Evolutionary conservation across 2,113 vertebrate species (phyloP).

Genomic region (Coreoperca whiteheadi): DNA sequence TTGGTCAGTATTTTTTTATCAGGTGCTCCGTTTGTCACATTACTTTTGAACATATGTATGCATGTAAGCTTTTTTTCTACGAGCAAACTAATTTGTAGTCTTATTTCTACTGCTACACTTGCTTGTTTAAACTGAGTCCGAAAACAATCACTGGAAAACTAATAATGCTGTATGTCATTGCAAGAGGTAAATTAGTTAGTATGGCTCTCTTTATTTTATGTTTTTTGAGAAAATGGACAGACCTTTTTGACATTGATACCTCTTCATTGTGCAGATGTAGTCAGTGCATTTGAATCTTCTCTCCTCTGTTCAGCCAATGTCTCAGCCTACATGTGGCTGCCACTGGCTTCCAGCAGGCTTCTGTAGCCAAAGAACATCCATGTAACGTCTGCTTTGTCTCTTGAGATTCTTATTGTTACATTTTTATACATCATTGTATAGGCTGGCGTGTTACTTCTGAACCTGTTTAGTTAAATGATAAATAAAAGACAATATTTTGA

Average conservation of each 20-base stretch:
- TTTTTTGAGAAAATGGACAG: slow-evolving; percentile 31
- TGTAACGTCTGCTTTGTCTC: slow-evolving; percentile 61
- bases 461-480: slow-evolving; percentile 65
- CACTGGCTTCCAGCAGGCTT: slow-evolving; percentile 84
- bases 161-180: slow-evolving; percentile 61
- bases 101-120: slow-evolving; percentile 23
- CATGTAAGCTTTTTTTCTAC: slow-evolving; percentile 39
- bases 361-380: slow-evolving; percentile 94
- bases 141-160: slow-evolving; percentile 70
- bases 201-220: slow-evolving; percentile 32
- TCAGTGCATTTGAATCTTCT: slow-evolving; percentile 75
- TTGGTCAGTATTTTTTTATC: slow-evolving; percentile 62
- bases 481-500: slow-evolving; percentile 78
- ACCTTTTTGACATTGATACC: slow-evolving; percentile 87
- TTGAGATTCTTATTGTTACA: slow-evolving; percentile 59
- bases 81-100: slow-evolving; percentile 39
- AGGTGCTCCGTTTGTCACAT: slow-evolving; percentile 38
- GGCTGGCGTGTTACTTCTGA: slow-evolving; percentile 60
- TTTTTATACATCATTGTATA: slow-evolving; percentile 69
- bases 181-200: slow-evolving; percentile 53
- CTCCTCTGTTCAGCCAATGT: slow-evolving; percentile 83
- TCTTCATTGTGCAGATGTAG: slow-evolving; percentile 83
- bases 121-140: slow-evolving; percentile 49
- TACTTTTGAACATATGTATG: slow-evolving; percentile 50
- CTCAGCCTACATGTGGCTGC: slow-evolving; percentile 79